Base-by-base conservation (phyloP, 2,797 vertebrate species). In the Bovichtus diacanthus region DNA sequence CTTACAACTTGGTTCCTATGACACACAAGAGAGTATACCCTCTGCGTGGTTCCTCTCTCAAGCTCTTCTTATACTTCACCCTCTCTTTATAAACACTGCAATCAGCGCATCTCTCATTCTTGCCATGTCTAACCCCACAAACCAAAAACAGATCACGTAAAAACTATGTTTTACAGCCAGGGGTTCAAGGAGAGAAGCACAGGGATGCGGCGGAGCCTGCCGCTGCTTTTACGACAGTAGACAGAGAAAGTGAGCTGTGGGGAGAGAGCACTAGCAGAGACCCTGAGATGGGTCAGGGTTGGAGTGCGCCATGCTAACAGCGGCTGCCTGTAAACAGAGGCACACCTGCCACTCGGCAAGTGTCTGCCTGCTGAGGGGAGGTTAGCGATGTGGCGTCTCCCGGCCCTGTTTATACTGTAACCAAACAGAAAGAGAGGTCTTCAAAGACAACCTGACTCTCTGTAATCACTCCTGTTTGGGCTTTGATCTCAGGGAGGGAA, bases 401-500 rank as follows among this genome's bases (percentile, higher is more conserved):
- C 66, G 50, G 74, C 85, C 86, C 91, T 88, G 71, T 91, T 92
- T 91, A 87, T 82, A 73, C 12, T 92, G 79, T 73, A 89, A 88
- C 90, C 89, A 92, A 92, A 90, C 89, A 73, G 84, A 92, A 41
- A 80, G 89, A 86, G 74, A 81, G 70, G 81, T 86, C 94, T 91
- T 94, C 93, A 92, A 96, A 96, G 91, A 78, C 87, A 79, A 87
- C 78, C 88, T 83, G 86, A 93, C 87, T 88, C 91, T 89, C 93
- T 94, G 84, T 92, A 93, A 93, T 93, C 83, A 88, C 89, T 90
- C 80, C 83, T 79, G 84, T 87, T 31, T 75, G 64, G 31, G 84
- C 93, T 96, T 96, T 95, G 94, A 96, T 96, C 90, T 92, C 76
- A 71, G 88, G 85, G 84, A 90, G 87, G 91, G 90, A 77, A 87